Evolutionary conservation across 1,140 invertebrate genomes (phyloP).

Genomic region (Cotesia vestalis): DNA sequence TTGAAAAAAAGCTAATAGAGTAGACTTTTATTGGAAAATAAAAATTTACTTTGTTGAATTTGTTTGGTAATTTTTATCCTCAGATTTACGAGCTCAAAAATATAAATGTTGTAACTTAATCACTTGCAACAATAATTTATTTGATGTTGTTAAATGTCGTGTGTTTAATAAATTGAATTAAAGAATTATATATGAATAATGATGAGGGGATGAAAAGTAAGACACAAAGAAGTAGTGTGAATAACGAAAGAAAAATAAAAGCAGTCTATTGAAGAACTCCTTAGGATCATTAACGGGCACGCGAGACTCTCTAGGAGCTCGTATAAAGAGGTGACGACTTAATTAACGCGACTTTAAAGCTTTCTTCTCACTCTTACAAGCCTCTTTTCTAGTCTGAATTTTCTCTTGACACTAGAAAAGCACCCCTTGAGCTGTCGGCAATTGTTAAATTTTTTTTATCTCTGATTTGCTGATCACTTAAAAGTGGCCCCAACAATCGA

Average conservation of each 20-base stretch:
- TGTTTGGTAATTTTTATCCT: no score
- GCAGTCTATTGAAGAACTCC: constrained; percentile 21
- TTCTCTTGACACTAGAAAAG: constrained; percentile 4
- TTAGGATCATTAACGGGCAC: constrained; percentile 29
- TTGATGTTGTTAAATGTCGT: no score
- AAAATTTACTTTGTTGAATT: no score
- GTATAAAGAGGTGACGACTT: constrained; percentile 26
- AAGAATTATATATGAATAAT: not conserved
- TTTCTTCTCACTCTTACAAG: constrained; percentile 3
- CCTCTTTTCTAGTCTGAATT: constrained; percentile 4
- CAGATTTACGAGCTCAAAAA: no score
- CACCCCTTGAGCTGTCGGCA: not conserved
- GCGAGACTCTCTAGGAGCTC: constrained; percentile 22
- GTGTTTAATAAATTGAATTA: no score
- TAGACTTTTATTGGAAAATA: no score
- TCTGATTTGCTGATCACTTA: no score
- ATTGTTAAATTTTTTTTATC: not conserved
- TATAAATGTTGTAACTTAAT: no score
- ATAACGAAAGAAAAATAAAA: constrained; percentile 15
- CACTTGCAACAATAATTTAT: no score
- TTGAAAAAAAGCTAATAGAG: no score
- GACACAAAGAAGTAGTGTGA: not conserved
- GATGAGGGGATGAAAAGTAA: not conserved
- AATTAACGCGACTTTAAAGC: constrained; percentile 25
- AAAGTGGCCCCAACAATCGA: no score